These are phyloP conservation scores for Cybosia mesomella DNA, from an alignment of 2,888 invertebrate species.

Conservation along the genomic window DNA sequence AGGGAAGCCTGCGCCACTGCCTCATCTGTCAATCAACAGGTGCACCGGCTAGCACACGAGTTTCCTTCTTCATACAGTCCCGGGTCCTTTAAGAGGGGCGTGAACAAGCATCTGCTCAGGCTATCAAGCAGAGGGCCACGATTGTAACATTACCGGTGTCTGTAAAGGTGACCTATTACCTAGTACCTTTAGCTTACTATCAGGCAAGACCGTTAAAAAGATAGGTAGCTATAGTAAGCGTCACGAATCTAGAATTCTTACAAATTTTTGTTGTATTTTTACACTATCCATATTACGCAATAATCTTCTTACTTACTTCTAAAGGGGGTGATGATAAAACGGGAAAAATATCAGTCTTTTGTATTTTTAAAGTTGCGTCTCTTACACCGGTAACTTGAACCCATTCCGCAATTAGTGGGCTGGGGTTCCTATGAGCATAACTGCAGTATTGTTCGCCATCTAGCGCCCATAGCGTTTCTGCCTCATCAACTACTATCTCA, in stretches of 20 bases:
- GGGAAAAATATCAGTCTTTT: slow-evolving; percentile 84
- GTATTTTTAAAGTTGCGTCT: slow-evolving; percentile 89
- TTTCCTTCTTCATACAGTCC: too few species aligned
- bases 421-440: slow-evolving; percentile 87
- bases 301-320: slow-evolving; percentile 58
- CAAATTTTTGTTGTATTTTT: neutral
- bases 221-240: too few species aligned
- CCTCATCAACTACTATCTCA: slow-evolving; percentile 87
- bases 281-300: neutral
- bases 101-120: too few species aligned
- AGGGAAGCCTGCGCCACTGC: neutral
- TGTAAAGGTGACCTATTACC: too few species aligned
- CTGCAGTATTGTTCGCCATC: slow-evolving; percentile 92
- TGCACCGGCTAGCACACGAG: too few species aligned
- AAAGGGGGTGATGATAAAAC: slow-evolving; percentile 60
- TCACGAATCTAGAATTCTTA: neutral
- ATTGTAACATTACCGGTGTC: too few species aligned
- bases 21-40: neutral
- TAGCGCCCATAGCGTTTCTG: slow-evolving; percentile 89
- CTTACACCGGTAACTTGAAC: slow-evolving; percentile 88
- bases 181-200: too few species aligned
- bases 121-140: too few species aligned
- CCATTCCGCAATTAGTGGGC: slow-evolving; percentile 69
- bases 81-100: too few species aligned
- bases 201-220: too few species aligned